Evolutionary conservation across 1,140 invertebrate genomes (phyloP).

Genomic region (Brachionus asplanchnoidis): DNA sequence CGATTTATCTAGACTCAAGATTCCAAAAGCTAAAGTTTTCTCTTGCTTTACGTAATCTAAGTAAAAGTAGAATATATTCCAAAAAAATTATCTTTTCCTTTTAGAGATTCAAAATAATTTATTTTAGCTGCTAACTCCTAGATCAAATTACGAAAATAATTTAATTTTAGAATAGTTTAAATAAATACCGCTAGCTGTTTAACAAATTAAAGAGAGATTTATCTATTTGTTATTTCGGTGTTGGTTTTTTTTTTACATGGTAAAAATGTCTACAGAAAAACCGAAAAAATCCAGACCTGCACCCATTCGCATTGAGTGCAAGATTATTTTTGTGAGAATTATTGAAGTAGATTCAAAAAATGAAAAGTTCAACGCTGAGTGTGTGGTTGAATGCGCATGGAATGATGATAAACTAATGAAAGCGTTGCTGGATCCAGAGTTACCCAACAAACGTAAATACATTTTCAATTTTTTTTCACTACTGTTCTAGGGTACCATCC

Average conservation of each 20-base stretch:
- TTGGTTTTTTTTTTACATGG: not conserved
- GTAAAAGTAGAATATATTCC: not conserved
- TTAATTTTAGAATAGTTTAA: not conserved
- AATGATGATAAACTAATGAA: slow-evolving; percentile 36
- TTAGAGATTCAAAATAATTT: not conserved
- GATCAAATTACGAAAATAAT: not conserved
- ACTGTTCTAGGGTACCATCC: too few relatives aligned
- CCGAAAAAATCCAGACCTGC: not conserved
- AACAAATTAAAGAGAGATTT: not conserved
- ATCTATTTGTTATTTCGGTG: not conserved
- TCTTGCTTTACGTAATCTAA: not conserved
- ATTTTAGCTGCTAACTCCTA: not conserved
- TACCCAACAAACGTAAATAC: slow-evolving; percentile 4
- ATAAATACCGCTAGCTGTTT: not conserved
- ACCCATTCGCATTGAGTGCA: slow-evolving; percentile 1
- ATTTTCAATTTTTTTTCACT: not conserved
- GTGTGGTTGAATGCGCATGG: slow-evolving; percentile 42
- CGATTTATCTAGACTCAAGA: not conserved
- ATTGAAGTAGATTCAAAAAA: slow-evolving; percentile 44
- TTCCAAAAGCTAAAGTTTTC: not conserved
- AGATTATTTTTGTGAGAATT: slow-evolving; percentile 44
- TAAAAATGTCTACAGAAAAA: not conserved
- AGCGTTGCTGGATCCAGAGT: not conserved
- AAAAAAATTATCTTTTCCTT: slow-evolving; percentile 4
- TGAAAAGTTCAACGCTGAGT: slow-evolving; percentile 44